Evolutionary conservation across 2,113 vertebrate species (phyloP), one percentile per base, ranked within the genome.

Genomic region (Hippocampus barbouri): DNA sequence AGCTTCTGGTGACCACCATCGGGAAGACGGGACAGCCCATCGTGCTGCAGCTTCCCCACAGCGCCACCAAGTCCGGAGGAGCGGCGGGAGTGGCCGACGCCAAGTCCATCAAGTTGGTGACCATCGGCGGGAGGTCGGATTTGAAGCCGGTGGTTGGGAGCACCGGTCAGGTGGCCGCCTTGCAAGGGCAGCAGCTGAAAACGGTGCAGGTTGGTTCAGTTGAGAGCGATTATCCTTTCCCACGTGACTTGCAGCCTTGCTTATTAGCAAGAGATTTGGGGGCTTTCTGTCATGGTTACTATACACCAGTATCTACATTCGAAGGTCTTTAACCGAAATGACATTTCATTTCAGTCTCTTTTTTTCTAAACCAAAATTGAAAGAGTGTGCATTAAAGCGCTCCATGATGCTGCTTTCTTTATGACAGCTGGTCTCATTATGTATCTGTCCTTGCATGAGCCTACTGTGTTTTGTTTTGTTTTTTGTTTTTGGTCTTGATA

Each of bases 161-260:
- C 0, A 81, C 93, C 73, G 94, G 89, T 82, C 96, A 96, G 81
- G 78, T 97, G 88, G 87, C 95, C 65, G 90, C 93, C 45, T 85
- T 97, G 84, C 96, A 97, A 89, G 91, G 93, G 74, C 96, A 97
- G 90, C 96, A 97, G 83, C 93, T 98, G 82, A 98, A 99, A 93
- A 93, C 96, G 60, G 91, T 98, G 20, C 97, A 98, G 97, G 97
- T 98, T 71, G 73, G 59, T 8, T 61, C 25, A 16, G 18, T 30
- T 15, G 25, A 57, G n/a, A 25, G 18, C 57, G 30, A 30, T 60
- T 2, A 53, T 53, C 49, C 1, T 18, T 61, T 25, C 4, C 8
- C 3, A 5, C 16, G 5, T 49, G 14, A 49, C 12, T 1, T 18
- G 47, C 14, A 4, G 47, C 15, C 4, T 45, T 45, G 16, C 47